A percentile compares a stretch with the other conserved stretches of the same genome.
These are phyloP conservation scores for Zoanthus sansibaricus DNA, from an alignment of 92 coral and sea anemone species.

Conservation along the genomic window DNA sequence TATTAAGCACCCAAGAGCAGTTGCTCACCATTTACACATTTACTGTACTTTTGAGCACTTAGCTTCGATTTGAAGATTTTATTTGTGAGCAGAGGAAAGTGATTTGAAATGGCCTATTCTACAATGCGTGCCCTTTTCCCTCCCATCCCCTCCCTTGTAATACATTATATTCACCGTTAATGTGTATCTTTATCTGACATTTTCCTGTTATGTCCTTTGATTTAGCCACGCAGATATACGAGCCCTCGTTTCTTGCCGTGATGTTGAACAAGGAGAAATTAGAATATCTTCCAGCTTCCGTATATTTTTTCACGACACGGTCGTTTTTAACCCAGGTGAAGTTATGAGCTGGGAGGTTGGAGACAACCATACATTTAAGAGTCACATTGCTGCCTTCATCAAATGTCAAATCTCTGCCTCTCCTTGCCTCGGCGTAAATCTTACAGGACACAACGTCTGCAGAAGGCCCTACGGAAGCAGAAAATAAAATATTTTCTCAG, in stretches of 20 bases:
- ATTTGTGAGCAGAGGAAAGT: too few relatives aligned
- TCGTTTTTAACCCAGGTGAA: constrained; percentile 26
- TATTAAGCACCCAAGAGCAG: too few relatives aligned
- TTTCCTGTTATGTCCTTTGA: background rate
- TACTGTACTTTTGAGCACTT: too few relatives aligned
- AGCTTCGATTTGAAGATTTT: too few relatives aligned
- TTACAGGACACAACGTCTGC: constrained; percentile 15
- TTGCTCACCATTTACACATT: too few relatives aligned
- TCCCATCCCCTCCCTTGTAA: background rate
- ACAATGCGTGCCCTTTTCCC: background rate
- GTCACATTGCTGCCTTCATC: background rate
- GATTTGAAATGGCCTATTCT: too few relatives aligned
- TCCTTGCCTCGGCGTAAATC: background rate
- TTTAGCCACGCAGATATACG: constrained; percentile 7
- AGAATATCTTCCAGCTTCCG: background rate
- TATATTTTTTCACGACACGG: background rate
- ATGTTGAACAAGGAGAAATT: background rate
- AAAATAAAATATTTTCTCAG: background rate
- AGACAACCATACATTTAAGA: constrained; percentile 8
- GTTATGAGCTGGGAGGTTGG: constrained; percentile 24
- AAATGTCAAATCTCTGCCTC: background rate
- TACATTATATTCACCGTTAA: constrained; percentile 11
- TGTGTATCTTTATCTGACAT: constrained; percentile 15
- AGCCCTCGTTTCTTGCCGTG: background rate
- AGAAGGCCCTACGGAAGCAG: constrained; percentile 2